Conservation (phyloP, 1,140 invertebrate species). For the Scaptodrosophila lebanonensis region DNA sequence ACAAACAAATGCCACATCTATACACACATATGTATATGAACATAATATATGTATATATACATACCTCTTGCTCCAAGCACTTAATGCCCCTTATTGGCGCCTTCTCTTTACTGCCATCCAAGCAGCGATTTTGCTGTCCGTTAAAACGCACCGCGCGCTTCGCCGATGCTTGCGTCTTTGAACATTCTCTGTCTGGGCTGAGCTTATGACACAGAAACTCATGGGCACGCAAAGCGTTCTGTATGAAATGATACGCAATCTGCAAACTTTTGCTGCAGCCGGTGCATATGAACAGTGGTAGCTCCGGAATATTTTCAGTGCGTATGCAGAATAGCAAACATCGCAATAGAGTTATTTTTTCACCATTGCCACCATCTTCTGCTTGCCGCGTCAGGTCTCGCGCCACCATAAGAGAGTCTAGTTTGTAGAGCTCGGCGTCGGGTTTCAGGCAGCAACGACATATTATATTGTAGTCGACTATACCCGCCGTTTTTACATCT, state of each 20-base stretch:
- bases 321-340: slow-evolving; percentile 60
- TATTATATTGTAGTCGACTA: slow-evolving; percentile 47
- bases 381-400: slow-evolving; percentile 14
- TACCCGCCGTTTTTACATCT: slow-evolving; percentile 18
- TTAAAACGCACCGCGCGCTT: slow-evolving; percentile 17
- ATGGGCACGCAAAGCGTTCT: slow-evolving; percentile 57
- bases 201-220: slow-evolving; percentile 58
- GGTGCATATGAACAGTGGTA: slow-evolving; percentile 55
- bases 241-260: slow-evolving; percentile 59
- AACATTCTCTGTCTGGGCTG: slow-evolving; percentile 14
- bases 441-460: slow-evolving; percentile 68
- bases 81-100: no score
- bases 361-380: slow-evolving; percentile 3
- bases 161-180: neutral
- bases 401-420: slow-evolving; percentile 40
- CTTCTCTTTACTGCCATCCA: neutral
- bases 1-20: neutral
- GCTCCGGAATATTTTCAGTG: slow-evolving; percentile 44
- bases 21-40: neutral
- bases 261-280: slow-evolving; percentile 63
- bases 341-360: slow-evolving; percentile 41
- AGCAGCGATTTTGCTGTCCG: slow-evolving; percentile 19
- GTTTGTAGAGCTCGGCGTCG: slow-evolving; percentile 55
- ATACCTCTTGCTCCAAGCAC: slow-evolving; percentile 27
- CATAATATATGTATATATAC: neutral